phyloP scores from a whole-genome alignment of 2,888 invertebrate species.

The Macrosiphum euphorbiae region DNA sequence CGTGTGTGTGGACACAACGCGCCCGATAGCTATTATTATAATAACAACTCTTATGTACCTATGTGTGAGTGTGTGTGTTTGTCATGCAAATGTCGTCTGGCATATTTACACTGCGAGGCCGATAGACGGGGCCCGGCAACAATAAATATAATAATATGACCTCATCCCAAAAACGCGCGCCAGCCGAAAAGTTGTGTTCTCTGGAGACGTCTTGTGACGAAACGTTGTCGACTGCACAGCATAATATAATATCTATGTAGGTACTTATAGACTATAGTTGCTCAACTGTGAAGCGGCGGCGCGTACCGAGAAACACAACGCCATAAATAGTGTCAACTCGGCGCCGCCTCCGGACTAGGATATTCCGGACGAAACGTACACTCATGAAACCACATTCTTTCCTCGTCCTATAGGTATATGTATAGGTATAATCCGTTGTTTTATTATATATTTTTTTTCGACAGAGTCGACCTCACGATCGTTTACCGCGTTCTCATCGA shows the following conservation, averaged over 20 bases:
- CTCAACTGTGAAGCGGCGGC: constrained; percentile 1
- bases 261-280: neutral
- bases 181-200: neutral
- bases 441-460: neutral
- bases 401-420: neutral
- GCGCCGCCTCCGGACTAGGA: neutral
- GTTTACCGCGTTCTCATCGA: neutral
- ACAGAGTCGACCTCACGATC: neutral
- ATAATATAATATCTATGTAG: neutral
- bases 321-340: constrained; percentile 29
- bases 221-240: neutral
- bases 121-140: neutral
- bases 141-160: neutral
- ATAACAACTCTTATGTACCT: neutral
- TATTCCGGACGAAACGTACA: neutral
- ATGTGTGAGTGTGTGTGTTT: neutral
- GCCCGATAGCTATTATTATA: neutral
- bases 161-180: constrained; percentile 36
- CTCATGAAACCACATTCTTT: neutral
- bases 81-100: constrained; percentile 43
- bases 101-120: constrained; percentile 23
- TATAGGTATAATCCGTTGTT: neutral
- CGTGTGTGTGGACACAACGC: neutral
- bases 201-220: neutral
- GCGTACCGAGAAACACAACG: constrained; percentile 8